A percentile compares a stretch with the other conserved stretches of the same genome.
Conservation (phyloP, 2,113 vertebrate genomes). For the Nipponia nippon region DNA sequence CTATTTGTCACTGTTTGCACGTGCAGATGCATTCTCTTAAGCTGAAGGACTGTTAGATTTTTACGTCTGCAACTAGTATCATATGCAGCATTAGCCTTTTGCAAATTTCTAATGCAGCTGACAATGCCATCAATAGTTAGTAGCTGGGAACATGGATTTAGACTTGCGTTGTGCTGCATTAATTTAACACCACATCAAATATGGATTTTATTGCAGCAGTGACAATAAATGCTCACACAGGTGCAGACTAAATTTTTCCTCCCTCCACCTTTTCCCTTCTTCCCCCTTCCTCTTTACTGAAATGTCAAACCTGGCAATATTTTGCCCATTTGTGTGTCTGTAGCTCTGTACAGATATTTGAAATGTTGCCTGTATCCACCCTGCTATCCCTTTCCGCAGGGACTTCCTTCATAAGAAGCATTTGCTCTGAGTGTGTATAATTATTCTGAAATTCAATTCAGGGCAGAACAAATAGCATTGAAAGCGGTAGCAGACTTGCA, state of each 20-base stretch:
- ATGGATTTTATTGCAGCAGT: slow-evolving; percentile 80
- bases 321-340: neutral
- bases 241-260: slow-evolving; percentile 40
- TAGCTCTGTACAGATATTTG: neutral
- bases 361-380: neutral
- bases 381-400: neutral
- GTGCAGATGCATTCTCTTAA: slow-evolving; percentile 57
- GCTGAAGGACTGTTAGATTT: slow-evolving; percentile 45
- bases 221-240: slow-evolving; percentile 68
- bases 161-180: slow-evolving; percentile 72
- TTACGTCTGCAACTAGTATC: slow-evolving; percentile 31
- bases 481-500: neutral
- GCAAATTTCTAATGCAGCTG: slow-evolving; percentile 53
- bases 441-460: neutral
- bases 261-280: neutral
- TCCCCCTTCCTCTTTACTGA: neutral
- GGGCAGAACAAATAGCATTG: neutral
- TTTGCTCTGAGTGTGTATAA: neutral
- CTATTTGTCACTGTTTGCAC: slow-evolving; percentile 67
- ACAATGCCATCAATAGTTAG: slow-evolving; percentile 64
- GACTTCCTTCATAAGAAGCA: neutral
- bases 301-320: slow-evolving; percentile 30
- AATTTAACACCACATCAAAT: slow-evolving; percentile 79
- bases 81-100: slow-evolving; percentile 8
- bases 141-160: slow-evolving; percentile 53